These are phyloP conservation scores for Hypomesus transpacificus DNA, from an alignment of 2,113 vertebrate species.

Conservation along the genomic window DNA sequence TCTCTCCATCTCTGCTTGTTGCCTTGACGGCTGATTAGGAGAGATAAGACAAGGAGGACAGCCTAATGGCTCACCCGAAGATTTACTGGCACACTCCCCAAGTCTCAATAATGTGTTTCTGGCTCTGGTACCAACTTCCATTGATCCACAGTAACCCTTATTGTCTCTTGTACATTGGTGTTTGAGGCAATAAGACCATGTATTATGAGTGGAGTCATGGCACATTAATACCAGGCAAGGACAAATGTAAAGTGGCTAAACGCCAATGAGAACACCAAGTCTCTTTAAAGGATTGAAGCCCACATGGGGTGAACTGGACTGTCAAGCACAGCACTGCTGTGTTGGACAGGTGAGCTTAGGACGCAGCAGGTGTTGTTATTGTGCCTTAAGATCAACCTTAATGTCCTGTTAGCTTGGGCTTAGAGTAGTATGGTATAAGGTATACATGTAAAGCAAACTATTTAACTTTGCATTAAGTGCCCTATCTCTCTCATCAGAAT, in stretches of 20 bases:
- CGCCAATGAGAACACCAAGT: background rate
- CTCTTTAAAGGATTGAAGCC: background rate
- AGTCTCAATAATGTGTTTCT: slow-evolving; percentile 10
- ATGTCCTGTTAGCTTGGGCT: no score
- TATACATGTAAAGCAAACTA: background rate
- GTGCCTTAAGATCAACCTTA: background rate
- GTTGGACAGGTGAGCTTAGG: background rate
- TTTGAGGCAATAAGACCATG: slow-evolving; percentile 6
- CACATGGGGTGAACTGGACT: background rate
- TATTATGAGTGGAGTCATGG: background rate
- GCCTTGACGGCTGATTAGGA: background rate
- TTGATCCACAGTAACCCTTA: slow-evolving; percentile 33
- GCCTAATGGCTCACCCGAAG: slow-evolving; percentile 29
- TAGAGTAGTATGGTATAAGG: no score
- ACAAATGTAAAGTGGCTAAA: background rate
- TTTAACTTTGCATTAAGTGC: slow-evolving; percentile 15
- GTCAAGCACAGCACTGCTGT: background rate
- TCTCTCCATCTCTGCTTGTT: background rate
- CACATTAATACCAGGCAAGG: slow-evolving; percentile 12
- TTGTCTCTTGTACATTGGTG: slow-evolving; percentile 13
- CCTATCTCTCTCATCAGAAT: background rate
- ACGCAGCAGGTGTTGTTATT: background rate
- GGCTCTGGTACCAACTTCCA: slow-evolving; percentile 26
- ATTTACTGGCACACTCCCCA: slow-evolving; percentile 28
- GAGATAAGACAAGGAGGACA: background rate